Conservation (phyloP, 2,797 vertebrate species). For the Florisuga fusca region DNA sequence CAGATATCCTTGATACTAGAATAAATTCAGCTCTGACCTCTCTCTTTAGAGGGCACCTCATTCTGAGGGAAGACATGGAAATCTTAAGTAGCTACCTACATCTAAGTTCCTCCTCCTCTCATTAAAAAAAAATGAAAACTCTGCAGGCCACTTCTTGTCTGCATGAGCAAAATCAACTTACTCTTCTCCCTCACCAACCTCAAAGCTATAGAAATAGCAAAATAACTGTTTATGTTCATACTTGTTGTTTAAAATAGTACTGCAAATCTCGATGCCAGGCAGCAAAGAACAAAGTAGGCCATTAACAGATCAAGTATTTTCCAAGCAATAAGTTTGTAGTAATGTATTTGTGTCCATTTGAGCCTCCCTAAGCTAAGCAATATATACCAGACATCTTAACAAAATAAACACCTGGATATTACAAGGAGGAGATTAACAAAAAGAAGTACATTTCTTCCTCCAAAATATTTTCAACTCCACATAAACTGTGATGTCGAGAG, state of each 20-base stretch:
- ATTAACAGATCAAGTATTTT: neutral
- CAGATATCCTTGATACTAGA: neutral
- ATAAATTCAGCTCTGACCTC: neutral
- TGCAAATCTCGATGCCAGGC: neutral
- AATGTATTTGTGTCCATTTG: neutral
- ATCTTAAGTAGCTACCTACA: neutral
- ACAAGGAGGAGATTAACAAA: neutral
- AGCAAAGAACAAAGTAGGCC: neutral
- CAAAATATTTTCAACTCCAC: neutral
- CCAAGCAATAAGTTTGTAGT: neutral
- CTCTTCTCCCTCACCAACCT: neutral
- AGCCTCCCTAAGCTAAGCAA: neutral
- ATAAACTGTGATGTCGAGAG: neutral
- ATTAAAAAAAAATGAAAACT: neutral
- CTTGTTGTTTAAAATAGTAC: neutral
- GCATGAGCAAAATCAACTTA: neutral
- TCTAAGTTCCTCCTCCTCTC: neutral
- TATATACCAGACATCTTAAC: accelerated
- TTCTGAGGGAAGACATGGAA: neutral
- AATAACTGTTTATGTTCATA: neutral
- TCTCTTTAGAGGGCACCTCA: neutral
- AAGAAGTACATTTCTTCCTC: neutral
- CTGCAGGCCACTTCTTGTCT: neutral
- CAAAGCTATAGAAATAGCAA: neutral
- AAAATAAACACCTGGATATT: neutral